Conservation (phyloP, 2,888 invertebrate genomes). For the Epinotia bilunana region DNA sequence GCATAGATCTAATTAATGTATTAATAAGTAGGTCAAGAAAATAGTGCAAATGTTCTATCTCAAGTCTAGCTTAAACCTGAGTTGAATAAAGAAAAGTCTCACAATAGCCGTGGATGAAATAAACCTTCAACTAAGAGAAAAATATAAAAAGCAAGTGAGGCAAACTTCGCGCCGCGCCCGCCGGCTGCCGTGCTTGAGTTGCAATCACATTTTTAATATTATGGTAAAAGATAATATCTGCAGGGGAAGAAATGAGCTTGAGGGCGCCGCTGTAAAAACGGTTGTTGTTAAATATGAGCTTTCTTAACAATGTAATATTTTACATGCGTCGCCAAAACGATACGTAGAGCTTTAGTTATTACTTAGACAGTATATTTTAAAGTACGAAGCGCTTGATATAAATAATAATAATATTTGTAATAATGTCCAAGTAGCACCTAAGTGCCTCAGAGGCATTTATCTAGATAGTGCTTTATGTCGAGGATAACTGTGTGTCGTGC, state of each 20-base stretch:
- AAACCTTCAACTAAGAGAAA: conserved; percentile 37
- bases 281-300: conserved; percentile 27
- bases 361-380: not conserved
- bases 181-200: conserved; percentile 34
- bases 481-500: no score
- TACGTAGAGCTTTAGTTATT: not conserved
- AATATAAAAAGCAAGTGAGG: conserved; percentile 48
- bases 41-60: not conserved
- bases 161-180: conserved; percentile 47
- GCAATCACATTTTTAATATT: conserved; percentile 45
- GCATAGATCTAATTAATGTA: not conserved
- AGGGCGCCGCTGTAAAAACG: conserved; percentile 26
- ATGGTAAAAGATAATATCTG: conserved; percentile 42
- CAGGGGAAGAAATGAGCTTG: conserved; percentile 27
- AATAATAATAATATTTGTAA: no score
- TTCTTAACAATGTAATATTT: conserved; percentile 17
- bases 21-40: not conserved
- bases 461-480: no score
- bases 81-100: conserved; percentile 30
- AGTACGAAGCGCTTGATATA: not conserved
- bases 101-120: conserved; percentile 44
- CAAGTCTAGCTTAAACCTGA: not conserved
- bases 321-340: not conserved
- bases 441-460: no score
- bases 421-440: no score